These are phyloP conservation scores for Diadema setosum DNA, from an alignment of 35 echinoderm and acorn worm species.

Conservation along the genomic window DNA sequence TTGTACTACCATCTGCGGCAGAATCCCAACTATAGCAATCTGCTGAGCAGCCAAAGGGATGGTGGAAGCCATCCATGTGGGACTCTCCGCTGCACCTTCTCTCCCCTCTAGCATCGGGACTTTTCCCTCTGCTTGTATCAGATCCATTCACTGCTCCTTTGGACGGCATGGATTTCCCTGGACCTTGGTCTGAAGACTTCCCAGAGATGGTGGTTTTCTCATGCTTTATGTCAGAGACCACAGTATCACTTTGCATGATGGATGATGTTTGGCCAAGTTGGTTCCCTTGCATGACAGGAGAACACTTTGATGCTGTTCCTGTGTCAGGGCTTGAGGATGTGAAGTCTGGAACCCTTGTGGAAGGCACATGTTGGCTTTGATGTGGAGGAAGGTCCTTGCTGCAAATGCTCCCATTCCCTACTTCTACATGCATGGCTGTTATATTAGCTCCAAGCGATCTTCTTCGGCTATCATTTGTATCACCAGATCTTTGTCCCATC, in stretches of 20 bases:
- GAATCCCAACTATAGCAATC: not conserved
- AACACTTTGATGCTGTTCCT: too few species aligned
- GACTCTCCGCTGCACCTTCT: not conserved
- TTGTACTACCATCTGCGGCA: too few species aligned
- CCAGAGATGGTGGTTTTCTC: not conserved
- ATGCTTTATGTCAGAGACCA: too few species aligned
- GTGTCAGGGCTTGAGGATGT: too few species aligned
- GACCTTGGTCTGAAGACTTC: not conserved
- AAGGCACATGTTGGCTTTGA: not conserved
- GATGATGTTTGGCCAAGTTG: too few species aligned
- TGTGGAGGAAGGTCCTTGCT: not conserved
- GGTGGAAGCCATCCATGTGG: conserved; percentile 10
- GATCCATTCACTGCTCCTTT: not conserved
- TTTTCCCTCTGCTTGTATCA: not conserved
- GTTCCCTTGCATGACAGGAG: too few species aligned
- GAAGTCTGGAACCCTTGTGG: too few species aligned
- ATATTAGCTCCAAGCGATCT: too few species aligned
- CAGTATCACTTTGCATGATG: too few species aligned
- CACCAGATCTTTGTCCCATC: too few species aligned
- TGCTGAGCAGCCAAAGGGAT: conserved; percentile 10
- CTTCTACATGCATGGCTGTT: not conserved
- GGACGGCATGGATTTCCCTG: not conserved
- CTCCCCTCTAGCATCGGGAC: not conserved
- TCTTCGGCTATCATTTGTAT: too few species aligned
- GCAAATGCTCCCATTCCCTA: not conserved